Conservation (phyloP, 2,113 vertebrate species). For the Ophthalmolycus amberensis region DNA sequence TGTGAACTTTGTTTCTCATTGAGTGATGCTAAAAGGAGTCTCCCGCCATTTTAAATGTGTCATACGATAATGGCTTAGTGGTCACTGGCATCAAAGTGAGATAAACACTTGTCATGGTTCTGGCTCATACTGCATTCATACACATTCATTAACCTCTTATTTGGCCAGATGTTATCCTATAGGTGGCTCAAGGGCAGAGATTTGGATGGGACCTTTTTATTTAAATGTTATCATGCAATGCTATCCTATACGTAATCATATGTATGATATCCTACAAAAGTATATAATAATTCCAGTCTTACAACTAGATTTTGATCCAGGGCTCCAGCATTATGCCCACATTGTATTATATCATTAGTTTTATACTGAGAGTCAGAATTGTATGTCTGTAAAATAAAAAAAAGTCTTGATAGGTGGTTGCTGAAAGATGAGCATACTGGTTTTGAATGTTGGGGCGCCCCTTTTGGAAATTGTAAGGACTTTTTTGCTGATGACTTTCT, state of each 20-base stretch:
- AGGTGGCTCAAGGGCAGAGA: neutral
- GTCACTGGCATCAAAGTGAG: neutral
- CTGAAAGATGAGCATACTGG: neutral
- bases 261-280: neutral
- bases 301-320: neutral
- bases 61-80: neutral
- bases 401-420: neutral
- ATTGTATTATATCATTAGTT: neutral
- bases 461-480: constrained; percentile 21
- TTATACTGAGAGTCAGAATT: neutral
- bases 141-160: neutral
- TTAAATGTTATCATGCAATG: neutral
- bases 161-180: neutral
- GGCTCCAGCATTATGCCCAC: neutral
- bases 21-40: constrained; percentile 2
- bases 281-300: neutral
- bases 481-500: neutral
- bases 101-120: neutral
- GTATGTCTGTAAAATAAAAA: neutral
- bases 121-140: neutral
- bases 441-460: constrained; percentile 32
- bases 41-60: constrained; percentile 8
- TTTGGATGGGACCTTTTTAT: neutral
- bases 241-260: neutral
- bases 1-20: constrained; percentile 36